Conservation (phyloP, 2,113 vertebrate genomes). For the Crotalus tigris region DNA sequence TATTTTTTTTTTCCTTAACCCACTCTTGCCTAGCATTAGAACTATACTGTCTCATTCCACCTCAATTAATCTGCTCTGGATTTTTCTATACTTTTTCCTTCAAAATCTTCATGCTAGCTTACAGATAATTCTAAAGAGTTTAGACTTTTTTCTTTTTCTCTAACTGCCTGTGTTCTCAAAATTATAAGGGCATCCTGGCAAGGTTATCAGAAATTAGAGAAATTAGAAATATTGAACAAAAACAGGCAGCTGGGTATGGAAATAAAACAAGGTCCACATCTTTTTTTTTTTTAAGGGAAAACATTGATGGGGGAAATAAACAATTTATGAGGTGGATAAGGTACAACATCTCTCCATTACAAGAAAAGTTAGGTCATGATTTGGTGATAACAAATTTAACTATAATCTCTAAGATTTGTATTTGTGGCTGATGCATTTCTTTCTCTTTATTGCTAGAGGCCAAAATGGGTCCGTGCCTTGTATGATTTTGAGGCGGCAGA, state of each 20-base stretch:
- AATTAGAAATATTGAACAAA: background rate
- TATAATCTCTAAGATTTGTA: background rate
- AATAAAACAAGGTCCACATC: background rate
- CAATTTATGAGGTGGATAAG: background rate
- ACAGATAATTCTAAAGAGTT: background rate
- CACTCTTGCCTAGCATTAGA: background rate
- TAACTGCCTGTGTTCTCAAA: background rate
- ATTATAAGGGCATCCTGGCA: background rate
- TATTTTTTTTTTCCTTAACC: background rate
- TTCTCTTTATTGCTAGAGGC: constrained; percentile 51
- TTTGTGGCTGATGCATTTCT: constrained; percentile 19
- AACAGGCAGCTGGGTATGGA: background rate
- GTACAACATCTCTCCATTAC: background rate
- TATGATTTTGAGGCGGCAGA: constrained; percentile 87
- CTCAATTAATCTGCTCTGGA: background rate
- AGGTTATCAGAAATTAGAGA: background rate
- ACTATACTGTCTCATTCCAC: background rate
- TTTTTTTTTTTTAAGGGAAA: background rate
- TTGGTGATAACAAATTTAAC: background rate
- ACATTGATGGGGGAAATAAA: background rate
- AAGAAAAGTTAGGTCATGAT: background rate
- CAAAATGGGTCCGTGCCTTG: constrained; percentile 79
- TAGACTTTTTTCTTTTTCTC: background rate
- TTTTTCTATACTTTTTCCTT: background rate
- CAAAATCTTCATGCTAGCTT: background rate